phyloP scores from a whole-genome alignment of 2,113 vertebrate species.

The Alethe diademata region DNA sequence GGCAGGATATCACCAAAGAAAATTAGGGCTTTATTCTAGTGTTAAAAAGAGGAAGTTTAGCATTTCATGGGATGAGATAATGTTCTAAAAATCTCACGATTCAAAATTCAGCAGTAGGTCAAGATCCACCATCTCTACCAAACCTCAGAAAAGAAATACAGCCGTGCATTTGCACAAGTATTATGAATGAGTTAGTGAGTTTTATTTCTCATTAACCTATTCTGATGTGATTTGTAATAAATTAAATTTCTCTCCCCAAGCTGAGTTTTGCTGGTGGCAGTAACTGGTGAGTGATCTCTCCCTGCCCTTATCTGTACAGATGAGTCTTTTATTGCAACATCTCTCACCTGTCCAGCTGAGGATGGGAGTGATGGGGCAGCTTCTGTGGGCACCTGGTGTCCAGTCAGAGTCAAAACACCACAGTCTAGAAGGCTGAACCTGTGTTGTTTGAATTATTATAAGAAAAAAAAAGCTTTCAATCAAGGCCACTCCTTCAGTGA shows the following conservation, averaged over 20 bases:
- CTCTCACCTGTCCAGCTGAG: not conserved
- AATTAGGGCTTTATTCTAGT: not conserved
- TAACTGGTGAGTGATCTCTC: not conserved
- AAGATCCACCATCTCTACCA: not conserved
- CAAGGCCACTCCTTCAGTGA: not conserved
- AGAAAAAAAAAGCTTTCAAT: not conserved
- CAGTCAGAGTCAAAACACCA: not conserved
- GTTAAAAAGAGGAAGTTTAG: not conserved
- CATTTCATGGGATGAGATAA: not conserved
- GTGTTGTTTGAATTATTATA: not conserved
- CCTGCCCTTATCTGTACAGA: not conserved
- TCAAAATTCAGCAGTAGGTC: not conserved
- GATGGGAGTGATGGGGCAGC: not conserved
- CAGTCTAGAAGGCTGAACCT: not conserved
- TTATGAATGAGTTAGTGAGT: not conserved
- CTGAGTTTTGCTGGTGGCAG: rapidly evolving
- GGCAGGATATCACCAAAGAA: not conserved
- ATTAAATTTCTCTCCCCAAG: not conserved
- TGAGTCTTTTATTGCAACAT: rapidly evolving
- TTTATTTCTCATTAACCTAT: not conserved
- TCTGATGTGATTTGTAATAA: not conserved
- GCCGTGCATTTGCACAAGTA: not conserved
- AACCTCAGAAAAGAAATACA: not conserved
- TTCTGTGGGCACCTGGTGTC: not conserved
- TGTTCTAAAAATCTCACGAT: rapidly evolving